Percentiles rank a stretch among this genome's conserved stretches.
phyloP scores from a whole-genome alignment of 2,888 invertebrate species.

The Drosophila affinis region DNA sequence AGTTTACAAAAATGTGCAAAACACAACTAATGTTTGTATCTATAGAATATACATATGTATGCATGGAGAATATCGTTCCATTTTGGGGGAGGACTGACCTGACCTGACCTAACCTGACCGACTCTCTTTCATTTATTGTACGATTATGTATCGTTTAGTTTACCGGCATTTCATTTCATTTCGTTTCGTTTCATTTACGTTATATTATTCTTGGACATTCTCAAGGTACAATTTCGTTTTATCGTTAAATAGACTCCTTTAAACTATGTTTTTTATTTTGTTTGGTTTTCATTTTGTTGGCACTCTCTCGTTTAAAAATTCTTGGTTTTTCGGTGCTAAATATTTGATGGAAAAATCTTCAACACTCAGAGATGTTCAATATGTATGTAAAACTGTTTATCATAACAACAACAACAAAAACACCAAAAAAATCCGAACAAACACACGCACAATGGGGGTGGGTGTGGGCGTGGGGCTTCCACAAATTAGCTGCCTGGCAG shows the following conservation, averaged over 20 bases:
- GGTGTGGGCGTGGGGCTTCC: conserved; percentile 10
- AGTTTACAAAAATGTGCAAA: conserved; percentile 74
- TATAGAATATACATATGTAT: conserved; percentile 20
- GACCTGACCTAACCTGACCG: too few relatives aligned
- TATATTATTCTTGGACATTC: conserved; percentile 41
- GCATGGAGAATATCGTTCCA: conserved; percentile 5
- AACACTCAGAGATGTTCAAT: conserved; percentile 69
- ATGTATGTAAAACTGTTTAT: conserved; percentile 57
- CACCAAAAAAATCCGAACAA: conserved; percentile 14
- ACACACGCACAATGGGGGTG: background rate
- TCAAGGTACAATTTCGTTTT: conserved; percentile 58
- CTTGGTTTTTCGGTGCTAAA: conserved; percentile 51
- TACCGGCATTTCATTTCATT: conserved; percentile 4
- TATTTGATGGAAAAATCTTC: conserved; percentile 67
- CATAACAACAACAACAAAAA: conserved; percentile 50
- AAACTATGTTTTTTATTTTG: background rate
- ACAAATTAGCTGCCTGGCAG: conserved; percentile 58
- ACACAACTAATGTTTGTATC: conserved; percentile 62
- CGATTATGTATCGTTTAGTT: conserved; percentile 27
- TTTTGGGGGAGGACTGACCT: conserved; percentile 4
- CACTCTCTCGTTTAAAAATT: conserved; percentile 26
- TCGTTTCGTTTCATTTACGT: too few relatives aligned
- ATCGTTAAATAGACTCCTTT: conserved; percentile 3
- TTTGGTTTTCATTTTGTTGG: conserved; percentile 15
- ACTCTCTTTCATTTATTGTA: conserved; percentile 20